These are phyloP conservation scores for Pristionchus pacificus DNA, from an alignment of 1,140 invertebrate species.

Conservation along the genomic window DNA sequence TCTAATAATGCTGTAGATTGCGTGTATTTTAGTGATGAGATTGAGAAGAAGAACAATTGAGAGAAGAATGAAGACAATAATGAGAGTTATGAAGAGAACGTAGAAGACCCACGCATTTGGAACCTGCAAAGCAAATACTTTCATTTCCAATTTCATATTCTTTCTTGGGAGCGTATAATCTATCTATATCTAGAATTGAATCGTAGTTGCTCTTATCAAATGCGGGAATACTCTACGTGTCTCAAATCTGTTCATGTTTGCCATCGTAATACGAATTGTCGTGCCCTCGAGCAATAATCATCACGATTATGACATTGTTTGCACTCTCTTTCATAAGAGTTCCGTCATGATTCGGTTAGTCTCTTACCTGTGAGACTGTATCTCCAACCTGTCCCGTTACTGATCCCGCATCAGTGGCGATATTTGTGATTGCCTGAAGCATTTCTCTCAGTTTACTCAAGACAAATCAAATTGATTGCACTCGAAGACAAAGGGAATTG, in stretches of 20 bases:
- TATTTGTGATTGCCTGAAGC: conserved; percentile 25
- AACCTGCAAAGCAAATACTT: conserved; percentile 39
- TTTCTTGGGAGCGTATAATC: background rate
- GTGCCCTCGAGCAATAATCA: no score
- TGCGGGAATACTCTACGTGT: no score
- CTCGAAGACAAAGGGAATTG: background rate
- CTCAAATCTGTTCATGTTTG: no score
- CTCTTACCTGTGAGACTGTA: conserved; percentile 48
- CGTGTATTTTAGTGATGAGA: conserved; percentile 45
- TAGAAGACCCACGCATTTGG: conserved; percentile 53
- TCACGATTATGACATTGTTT: no score
- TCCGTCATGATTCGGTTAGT: no score
- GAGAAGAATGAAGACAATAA: conserved; percentile 47
- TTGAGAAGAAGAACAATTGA: conserved; percentile 49
- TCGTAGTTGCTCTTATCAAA: no score
- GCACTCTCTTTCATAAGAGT: no score
- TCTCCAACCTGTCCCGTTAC: conserved; percentile 48
- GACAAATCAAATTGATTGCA: background rate
- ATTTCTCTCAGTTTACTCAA: background rate
- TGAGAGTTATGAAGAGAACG: conserved; percentile 50
- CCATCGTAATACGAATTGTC: no score
- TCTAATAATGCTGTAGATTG: conserved; percentile 40
- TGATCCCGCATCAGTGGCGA: conserved; percentile 39
- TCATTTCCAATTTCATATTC: background rate
- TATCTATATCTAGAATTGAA: no score